Conservation (phyloP, 1,140 invertebrate species). For the Papilio dardanus region DNA sequence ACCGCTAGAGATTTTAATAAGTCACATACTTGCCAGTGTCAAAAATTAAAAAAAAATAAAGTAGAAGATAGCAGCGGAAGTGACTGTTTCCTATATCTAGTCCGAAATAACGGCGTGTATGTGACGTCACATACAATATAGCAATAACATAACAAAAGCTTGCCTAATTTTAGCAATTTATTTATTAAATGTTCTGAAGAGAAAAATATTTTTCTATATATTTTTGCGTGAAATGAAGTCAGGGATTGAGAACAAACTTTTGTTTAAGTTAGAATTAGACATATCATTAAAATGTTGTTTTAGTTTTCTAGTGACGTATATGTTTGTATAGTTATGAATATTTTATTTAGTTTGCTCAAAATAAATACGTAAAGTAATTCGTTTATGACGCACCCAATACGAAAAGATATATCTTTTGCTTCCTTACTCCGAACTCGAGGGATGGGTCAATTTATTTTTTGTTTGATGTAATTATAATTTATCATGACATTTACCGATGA, state of each 20-base stretch:
- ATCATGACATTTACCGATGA: background rate
- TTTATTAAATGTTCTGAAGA: conserved; percentile 1
- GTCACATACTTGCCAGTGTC: background rate
- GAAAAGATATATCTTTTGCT: background rate
- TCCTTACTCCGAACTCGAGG: too few species aligned
- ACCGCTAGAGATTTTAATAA: background rate
- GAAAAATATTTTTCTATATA: background rate
- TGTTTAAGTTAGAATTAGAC: conserved; percentile 9
- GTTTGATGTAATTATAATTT: background rate
- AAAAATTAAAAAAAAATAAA: background rate
- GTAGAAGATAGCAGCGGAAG: background rate
- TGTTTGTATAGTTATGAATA: conserved; percentile 8
- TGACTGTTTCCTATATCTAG: background rate
- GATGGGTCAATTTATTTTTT: background rate
- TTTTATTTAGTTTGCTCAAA: conserved; percentile 25
- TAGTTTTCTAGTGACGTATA: background rate
- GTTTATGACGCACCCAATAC: background rate
- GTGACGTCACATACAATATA: background rate
- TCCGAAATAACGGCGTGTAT: background rate
- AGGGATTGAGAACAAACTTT: background rate
- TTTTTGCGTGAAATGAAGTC: background rate
- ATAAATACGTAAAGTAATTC: conserved; percentile 3
- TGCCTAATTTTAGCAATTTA: background rate
- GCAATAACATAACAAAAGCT: background rate
- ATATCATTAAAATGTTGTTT: conserved; percentile 23